Conservation (phyloP, 2,888 invertebrate species). For the Athripsodes cinereus region DNA sequence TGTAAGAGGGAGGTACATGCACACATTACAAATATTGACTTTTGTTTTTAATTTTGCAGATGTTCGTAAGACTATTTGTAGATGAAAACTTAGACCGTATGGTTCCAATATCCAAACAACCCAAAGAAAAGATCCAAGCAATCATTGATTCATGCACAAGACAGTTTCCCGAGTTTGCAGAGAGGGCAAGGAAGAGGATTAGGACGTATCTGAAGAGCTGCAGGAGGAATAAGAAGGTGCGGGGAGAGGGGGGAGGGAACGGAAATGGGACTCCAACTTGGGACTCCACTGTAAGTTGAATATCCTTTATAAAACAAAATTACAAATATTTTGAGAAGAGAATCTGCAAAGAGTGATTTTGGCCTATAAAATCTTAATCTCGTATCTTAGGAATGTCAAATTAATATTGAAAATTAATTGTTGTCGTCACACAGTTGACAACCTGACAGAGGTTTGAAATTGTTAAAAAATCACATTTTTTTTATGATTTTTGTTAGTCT, state of each 20-base stretch:
- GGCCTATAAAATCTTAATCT: too few relatives aligned
- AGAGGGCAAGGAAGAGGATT: conserved; percentile 89
- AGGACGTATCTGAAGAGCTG: conserved; percentile 94
- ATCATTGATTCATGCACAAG: conserved; percentile 95
- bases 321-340: too few relatives aligned
- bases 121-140: conserved; percentile 96
- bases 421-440: too few relatives aligned
- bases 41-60: conserved; percentile 53
- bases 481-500: too few relatives aligned
- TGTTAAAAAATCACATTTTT: too few relatives aligned
- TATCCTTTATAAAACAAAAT: too few relatives aligned
- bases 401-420: too few relatives aligned
- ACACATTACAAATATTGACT: too few relatives aligned
- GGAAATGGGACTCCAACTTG: conserved; percentile 52
- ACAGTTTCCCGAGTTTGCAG: conserved; percentile 95
- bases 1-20: too few relatives aligned
- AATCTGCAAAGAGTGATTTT: too few relatives aligned
- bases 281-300: conserved; percentile 73
- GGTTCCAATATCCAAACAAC: conserved; percentile 95
- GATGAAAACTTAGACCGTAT: conserved; percentile 95
- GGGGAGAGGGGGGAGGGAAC: conserved; percentile 59
- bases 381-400: too few relatives aligned
- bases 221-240: conserved; percentile 85
- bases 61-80: conserved; percentile 95
- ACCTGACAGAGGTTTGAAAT: too few relatives aligned